A percentile compares a stretch with the other conserved stretches of the same genome.
Conservation (phyloP, 2,797 vertebrate species). For the Pantherophis vulpinus region DNA sequence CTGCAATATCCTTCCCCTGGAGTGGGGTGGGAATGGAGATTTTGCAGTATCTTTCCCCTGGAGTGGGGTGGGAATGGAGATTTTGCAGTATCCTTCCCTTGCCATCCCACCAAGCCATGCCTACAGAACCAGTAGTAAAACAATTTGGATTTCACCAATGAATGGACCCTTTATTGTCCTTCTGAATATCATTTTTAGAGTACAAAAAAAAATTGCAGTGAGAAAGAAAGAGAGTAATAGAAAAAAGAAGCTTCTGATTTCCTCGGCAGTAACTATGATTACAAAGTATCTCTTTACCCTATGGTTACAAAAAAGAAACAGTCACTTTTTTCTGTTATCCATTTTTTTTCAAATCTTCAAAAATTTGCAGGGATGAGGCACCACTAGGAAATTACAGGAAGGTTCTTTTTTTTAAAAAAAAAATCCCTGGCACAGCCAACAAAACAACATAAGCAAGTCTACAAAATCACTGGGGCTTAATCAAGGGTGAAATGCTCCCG, state of each 20-base stretch:
- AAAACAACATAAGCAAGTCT: neutral
- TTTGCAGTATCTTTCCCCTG: no score
- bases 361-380: neutral
- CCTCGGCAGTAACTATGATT: neutral
- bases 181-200: neutral
- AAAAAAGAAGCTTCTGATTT: neutral
- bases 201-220: neutral
- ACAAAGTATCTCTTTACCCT: neutral
- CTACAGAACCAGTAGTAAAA: no score
- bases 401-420: neutral
- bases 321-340: neutral
- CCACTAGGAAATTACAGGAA: neutral
- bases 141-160: no score
- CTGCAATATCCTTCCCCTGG: no score
- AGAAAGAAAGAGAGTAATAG: neutral
- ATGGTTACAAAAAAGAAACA: neutral
- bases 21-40: no score
- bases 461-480: neutral
- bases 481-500: no score
- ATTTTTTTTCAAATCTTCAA: neutral
- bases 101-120: no score
- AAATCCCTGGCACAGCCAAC: neutral
- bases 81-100: no score
- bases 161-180: neutral
- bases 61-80: no score